Base-by-base conservation (phyloP, 2,888 invertebrate genomes). In the Scrobipalpa atriplicella region DNA sequence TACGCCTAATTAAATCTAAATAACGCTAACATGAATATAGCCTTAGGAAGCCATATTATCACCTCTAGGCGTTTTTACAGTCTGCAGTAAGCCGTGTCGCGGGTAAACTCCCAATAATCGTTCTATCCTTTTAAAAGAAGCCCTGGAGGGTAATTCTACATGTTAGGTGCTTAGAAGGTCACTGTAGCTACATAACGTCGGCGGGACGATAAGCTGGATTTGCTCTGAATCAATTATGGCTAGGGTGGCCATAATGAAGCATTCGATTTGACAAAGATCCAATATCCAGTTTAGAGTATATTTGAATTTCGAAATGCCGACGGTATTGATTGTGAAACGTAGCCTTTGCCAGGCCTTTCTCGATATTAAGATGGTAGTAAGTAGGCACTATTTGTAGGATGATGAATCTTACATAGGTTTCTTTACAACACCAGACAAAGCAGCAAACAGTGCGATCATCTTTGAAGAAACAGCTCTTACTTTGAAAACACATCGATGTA, bases 91-190 rank as follows among this genome's bases (percentile, higher is more conserved):
- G 54, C 74, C 72, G 70, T 78, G 80, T 80, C 72, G 76, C 78
- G 80, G 78, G 79, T 77, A 81, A 87, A 82, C 78, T 81, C 78
- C 70, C 72, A 76, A 77, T 83, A 83, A 86, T 86, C 84, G 80
- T 79, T 79, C 77, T 77, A 87, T 89, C 88, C 88, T 80, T 87
- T 90, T 90, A 90, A 83, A 83, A 79, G 90, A 91, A 90, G 84
- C 89, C 91, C 64, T 86, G 77, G 67, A 68, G 65, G 71, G 72
- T 70, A 72, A 75, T 41, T 82, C 80, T 80, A 82, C 79, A 51
- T 82, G 70, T 78, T 78, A 81, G 71, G 69, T 67, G 72, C 66
- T 79, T 72, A 76, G 79, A 83, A 85, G 86, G 89, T 86, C 86
- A 82, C 78, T 77, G 83, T 73, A 80, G 68, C 82, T 80, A 80